Percentiles rank a stretch among this genome's conserved stretches.
phyloP scores from a whole-genome alignment of 2,113 vertebrate genomes.

The Misgurnus anguillicaudatus region DNA sequence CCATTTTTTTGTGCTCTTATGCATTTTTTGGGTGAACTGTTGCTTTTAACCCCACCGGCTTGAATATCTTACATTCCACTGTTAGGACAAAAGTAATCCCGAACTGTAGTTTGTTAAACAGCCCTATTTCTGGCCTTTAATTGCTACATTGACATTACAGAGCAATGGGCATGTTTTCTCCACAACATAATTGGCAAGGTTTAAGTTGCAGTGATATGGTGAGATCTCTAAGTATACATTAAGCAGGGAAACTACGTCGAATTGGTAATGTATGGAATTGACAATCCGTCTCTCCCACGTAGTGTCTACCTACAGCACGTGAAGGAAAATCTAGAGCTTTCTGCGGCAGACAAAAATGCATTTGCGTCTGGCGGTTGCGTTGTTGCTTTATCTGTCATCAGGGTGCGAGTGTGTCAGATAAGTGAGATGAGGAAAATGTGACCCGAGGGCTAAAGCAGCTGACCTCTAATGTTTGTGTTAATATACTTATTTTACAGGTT shows the following conservation, averaged over 20 bases:
- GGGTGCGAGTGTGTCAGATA: slow-evolving; percentile 47
- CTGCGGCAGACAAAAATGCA: slow-evolving; percentile 33
- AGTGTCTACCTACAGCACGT: background rate
- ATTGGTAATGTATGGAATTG: slow-evolving; percentile 19
- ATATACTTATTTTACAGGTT: slow-evolving; percentile 76
- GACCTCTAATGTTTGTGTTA: slow-evolving; percentile 27
- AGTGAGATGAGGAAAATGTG: slow-evolving; percentile 23
- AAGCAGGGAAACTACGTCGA: background rate
- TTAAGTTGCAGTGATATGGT: slow-evolving; percentile 2
- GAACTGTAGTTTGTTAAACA: slow-evolving; percentile 12
- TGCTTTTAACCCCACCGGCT: background rate
- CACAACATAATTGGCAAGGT: background rate
- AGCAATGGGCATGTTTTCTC: background rate
- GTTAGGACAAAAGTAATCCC: background rate
- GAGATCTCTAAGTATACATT: slow-evolving; percentile 9
- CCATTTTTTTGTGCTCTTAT: too few relatives aligned
- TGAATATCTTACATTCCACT: background rate
- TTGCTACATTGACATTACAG: slow-evolving; percentile 13
- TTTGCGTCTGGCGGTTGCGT: slow-evolving; percentile 40
- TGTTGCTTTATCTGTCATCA: slow-evolving; percentile 44
- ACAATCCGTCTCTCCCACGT: background rate
- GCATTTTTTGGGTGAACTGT: too few relatives aligned
- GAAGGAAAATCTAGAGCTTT: slow-evolving; percentile 27
- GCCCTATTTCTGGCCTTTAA: slow-evolving; percentile 3
- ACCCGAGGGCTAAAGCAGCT: slow-evolving; percentile 2